phyloP scores from a whole-genome alignment of 2,888 invertebrate species.

The Orchesellides sinensis region DNA sequence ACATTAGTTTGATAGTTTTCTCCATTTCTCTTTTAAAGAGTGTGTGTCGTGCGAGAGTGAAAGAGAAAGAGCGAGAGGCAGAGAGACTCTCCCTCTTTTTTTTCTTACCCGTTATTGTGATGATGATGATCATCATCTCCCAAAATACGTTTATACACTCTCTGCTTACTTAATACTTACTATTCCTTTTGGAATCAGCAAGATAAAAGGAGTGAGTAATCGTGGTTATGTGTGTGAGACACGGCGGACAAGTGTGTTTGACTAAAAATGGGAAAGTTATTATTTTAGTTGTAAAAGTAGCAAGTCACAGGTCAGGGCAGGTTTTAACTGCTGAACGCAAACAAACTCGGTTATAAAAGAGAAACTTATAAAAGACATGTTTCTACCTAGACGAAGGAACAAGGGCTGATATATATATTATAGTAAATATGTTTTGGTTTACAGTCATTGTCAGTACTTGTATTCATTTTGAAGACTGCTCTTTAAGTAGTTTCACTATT shows the following conservation, averaged over 20 bases:
- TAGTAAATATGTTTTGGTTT: too few relatives aligned
- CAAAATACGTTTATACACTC: slow-evolving; percentile 41
- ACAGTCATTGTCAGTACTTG: too few relatives aligned
- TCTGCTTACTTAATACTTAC: slow-evolving; percentile 12
- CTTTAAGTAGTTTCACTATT: too few relatives aligned
- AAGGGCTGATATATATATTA: too few relatives aligned
- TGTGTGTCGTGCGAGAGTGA: slow-evolving; percentile 14
- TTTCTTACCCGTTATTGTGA: slow-evolving; percentile 35
- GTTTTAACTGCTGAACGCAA: not conserved
- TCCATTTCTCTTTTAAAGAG: slow-evolving; percentile 32
- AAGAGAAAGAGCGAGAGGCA: slow-evolving; percentile 49
- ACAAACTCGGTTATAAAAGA: too few relatives aligned
- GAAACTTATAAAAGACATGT: too few relatives aligned
- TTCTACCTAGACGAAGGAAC: too few relatives aligned
- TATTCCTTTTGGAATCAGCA: slow-evolving; percentile 41
- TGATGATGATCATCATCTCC: slow-evolving; percentile 42
- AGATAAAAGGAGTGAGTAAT: slow-evolving; percentile 37
- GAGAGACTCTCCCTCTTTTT: slow-evolving; percentile 54
- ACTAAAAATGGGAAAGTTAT: slow-evolving; percentile 20
- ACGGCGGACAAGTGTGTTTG: slow-evolving; percentile 18
- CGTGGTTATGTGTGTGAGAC: slow-evolving; percentile 29
- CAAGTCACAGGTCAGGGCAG: not conserved
- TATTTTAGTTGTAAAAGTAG: not conserved
- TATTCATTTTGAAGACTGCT: too few relatives aligned
- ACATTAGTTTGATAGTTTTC: slow-evolving; percentile 41